Evolutionary conservation across 2,797 vertebrate species (phyloP).

Genomic region (Muscicapa comitata): DNA sequence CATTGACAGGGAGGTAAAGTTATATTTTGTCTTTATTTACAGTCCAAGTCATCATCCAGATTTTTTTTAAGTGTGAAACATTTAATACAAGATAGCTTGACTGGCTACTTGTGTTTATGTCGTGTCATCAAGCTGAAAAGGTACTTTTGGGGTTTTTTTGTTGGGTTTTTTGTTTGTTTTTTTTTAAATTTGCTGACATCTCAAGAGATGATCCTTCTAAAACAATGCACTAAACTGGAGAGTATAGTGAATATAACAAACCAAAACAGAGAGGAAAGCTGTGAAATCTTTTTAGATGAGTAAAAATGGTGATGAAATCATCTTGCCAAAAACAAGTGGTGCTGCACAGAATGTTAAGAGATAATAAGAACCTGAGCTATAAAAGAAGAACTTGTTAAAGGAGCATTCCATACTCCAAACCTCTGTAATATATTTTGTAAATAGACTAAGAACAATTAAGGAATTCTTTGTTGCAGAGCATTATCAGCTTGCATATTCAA

Average conservation of each 20-base stretch:
- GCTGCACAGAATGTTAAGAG: neutral
- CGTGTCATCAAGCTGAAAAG: neutral
- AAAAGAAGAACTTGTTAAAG: neutral
- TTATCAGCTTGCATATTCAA: neutral
- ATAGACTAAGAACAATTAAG: neutral
- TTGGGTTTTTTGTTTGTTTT: neutral
- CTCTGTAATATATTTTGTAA: neutral
- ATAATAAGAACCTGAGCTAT: neutral
- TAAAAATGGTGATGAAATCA: neutral
- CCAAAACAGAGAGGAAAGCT: neutral
- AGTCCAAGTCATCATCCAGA: neutral
- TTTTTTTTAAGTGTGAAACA: neutral
- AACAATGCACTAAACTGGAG: neutral
- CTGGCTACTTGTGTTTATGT: neutral
- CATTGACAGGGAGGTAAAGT: accelerated
- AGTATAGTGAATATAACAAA: neutral
- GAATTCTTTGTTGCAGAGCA: neutral
- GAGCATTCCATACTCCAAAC: neutral
- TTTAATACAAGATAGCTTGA: neutral
- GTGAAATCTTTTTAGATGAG: neutral
- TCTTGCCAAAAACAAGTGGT: neutral
- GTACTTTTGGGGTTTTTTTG: neutral
- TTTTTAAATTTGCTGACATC: neutral
- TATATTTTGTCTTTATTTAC: neutral
- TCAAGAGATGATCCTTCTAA: neutral